Base-by-base conservation (phyloP, 2,113 vertebrate species). In the Brienomyrus longianalis region DNA sequence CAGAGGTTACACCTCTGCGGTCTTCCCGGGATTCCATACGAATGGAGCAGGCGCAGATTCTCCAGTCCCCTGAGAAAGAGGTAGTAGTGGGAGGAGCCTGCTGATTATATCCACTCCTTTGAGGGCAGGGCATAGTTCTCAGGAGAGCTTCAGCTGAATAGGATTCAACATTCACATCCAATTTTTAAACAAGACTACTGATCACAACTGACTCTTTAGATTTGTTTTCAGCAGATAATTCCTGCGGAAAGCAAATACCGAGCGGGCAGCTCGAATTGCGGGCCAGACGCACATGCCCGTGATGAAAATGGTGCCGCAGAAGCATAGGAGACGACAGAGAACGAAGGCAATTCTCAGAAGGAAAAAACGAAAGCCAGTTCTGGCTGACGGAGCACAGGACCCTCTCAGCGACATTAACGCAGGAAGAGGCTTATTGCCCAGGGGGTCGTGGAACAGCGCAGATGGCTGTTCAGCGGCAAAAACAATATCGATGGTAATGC, bases 401-500 rank as follows among this genome's bases (percentile, higher is more conserved):
- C 74, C 35, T 77, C 70, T 70, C 43, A 50, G 45, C 27, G 15
- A 31, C 45, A 88, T 74, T 88, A 54, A 74, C 9, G 45, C 62
- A 50, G 45, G 62, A 88, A 50, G 59, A 47, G 4, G 87, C 11
- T 59, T 48, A n/a, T 50, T 74, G 62, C 62, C 87, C n/a, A 15
- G 27, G 70, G 70, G 47, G 23, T n/a, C 35, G 70, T 50, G 21
- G 3, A 27, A 23, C n/a, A 77, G 27, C 45, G 8, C 47, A 43
- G 47, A 88, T 39, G 31, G 39, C 51, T 62, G 43, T 66, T 66
- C 35, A 11, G 35, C 62, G 19, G 87, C 87, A 88, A 59, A 74
- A 88, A 51, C 62, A 89, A 80, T 80, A 80, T 89, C 88, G 77
- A 80, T 80, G 62, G 48, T 89, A 89, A 89, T 52, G 48, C 7